A percentile compares a stretch with the other conserved stretches of the same genome.
Evolutionary conservation across 2,797 vertebrate species (phyloP).

Genomic region (Bovichtus diacanthus): DNA sequence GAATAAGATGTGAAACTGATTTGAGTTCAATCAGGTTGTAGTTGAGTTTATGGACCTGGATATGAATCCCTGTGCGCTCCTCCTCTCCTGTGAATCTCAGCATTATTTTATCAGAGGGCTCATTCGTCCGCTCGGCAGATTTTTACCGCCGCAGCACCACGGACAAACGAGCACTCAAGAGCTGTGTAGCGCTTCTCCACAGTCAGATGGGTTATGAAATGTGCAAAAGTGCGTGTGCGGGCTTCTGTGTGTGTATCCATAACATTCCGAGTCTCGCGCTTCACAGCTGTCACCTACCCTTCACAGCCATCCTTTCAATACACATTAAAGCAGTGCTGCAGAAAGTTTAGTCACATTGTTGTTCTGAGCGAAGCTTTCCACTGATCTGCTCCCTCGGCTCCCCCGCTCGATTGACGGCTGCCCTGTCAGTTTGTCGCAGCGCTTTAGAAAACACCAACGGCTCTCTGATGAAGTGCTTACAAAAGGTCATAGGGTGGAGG

Average conservation of each 20-base stretch:
- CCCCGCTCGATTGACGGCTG: constrained; percentile 82
- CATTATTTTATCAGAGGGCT: constrained; percentile 42
- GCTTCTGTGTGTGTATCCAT: constrained; percentile 34
- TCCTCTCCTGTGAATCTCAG: constrained; percentile 48
- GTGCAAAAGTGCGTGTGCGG: constrained; percentile 32
- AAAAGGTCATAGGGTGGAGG: constrained; percentile 78
- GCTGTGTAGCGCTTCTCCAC: constrained; percentile 40
- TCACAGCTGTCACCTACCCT: constrained; percentile 77
- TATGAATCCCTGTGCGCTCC: constrained; percentile 27
- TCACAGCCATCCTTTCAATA: constrained; percentile 71
- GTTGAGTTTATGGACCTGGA: constrained; percentile 36
- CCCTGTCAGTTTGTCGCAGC: constrained; percentile 83
- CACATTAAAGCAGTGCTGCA: constrained; percentile 77
- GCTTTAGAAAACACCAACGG: constrained; percentile 86
- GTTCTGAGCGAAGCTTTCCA: constrained; percentile 77
- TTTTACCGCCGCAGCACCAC: constrained; percentile 30
- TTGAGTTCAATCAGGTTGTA: constrained; percentile 16
- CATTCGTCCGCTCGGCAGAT: constrained; percentile 44
- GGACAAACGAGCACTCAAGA: constrained; percentile 58
- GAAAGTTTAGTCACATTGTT: constrained; percentile 82
- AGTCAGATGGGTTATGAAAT: constrained; percentile 65
- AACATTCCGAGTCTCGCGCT: constrained; percentile 44
- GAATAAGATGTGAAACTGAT: constrained; percentile 3
- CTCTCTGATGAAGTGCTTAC: constrained; percentile 85
- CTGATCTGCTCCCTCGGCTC: constrained; percentile 74